Evolutionary conservation across 1,140 invertebrate genomes (phyloP), one percentile per base, ranked within the genome.

Genomic region (Eubasilissa regina): DNA sequence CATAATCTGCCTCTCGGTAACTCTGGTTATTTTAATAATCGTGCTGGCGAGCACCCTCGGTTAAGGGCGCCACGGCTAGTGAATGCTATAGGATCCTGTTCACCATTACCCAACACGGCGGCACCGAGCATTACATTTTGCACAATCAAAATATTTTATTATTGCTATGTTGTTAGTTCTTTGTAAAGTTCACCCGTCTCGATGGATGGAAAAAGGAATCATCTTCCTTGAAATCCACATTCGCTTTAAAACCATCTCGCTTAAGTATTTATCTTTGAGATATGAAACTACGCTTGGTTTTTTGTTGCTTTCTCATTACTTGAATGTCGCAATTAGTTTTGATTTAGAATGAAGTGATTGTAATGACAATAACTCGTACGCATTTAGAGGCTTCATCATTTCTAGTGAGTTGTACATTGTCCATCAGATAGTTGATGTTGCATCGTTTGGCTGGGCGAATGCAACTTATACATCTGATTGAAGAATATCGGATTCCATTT

Each of bases 1-100:
- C 90, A 92, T 94, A 89, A 94, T 94, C 92, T 94, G 93, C 92
- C 90, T 94, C 87, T 89, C 92, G 89, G 89, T 95, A 88, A 91
- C 91, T 88, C 87, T 93, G 91, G 90, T 93, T 89, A 92, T 95
- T 91, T 91, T 94, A 89, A 92, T 93, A 90, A 91, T 94, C 86
- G 89, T 94, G 89, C 90, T 95, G 86, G 89, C 91, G 80, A 84
- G 86, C 72, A 86, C 84, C 83, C 84, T 89, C 72, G 82, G 15
- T 11, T 88, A 76, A 82, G 77, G 64, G 66, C 43, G 64, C 75
- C 74, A 6, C 74, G 74, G 74, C 80, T 80, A 81, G 76, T 60
- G 80, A 78, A 75, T 66, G 68, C 77, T 19, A 60, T 70, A 80
- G 51, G 78, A 80, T 35, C 45, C 75, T 19, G 44, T 47, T 43